phyloP scores from a whole-genome alignment of 2,113 vertebrate genomes.

The Laticauda laticaudata region DNA sequence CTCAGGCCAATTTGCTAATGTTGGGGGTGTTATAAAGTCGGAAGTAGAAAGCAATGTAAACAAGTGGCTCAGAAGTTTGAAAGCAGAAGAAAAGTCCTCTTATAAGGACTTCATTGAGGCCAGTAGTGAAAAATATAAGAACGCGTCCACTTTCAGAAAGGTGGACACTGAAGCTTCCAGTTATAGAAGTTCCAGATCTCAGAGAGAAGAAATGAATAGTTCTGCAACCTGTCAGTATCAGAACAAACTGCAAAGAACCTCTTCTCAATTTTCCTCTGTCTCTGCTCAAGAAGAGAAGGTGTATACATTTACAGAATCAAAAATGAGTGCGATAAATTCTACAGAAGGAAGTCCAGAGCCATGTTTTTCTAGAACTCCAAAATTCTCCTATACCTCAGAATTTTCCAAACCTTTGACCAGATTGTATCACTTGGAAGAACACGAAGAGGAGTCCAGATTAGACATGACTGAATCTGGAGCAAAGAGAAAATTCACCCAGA shows the following conservation, averaged over 20 bases:
- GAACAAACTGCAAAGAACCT: constrained; percentile 61
- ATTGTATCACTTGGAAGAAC: constrained; percentile 55
- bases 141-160: constrained; percentile 65
- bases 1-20: constrained; percentile 58
- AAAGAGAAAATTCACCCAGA: constrained; percentile 78
- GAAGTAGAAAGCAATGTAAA: constrained; percentile 71
- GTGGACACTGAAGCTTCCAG: constrained; percentile 71
- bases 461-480: constrained; percentile 69
- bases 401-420: constrained; percentile 61
- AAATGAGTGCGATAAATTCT: constrained; percentile 58
- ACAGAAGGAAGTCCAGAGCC: constrained; percentile 70
- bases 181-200: constrained; percentile 75
- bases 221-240: constrained; percentile 60
- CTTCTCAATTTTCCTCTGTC: constrained; percentile 71
- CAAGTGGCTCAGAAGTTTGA: constrained; percentile 83
- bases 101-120: constrained; percentile 61
- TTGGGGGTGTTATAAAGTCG: constrained; percentile 39
- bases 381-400: constrained; percentile 60
- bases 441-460: constrained; percentile 66
- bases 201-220: constrained; percentile 63
- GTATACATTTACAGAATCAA: constrained; percentile 66
- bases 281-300: constrained; percentile 62
- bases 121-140: constrained; percentile 66
- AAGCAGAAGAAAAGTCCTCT: constrained; percentile 69
- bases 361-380: constrained; percentile 57